Conservation (phyloP, 2,888 invertebrate genomes). For the Oeneis ivallda region DNA sequence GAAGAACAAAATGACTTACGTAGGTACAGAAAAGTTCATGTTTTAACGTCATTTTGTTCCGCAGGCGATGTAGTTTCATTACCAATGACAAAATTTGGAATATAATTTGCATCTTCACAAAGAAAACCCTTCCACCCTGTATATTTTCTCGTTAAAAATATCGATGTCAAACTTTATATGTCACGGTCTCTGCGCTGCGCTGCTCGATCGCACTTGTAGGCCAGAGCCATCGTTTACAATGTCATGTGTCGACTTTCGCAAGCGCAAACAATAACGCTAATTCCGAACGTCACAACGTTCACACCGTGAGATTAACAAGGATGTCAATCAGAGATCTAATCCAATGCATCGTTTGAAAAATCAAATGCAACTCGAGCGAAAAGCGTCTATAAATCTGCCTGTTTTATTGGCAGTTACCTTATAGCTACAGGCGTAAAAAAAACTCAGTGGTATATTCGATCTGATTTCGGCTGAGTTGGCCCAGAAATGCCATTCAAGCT, state of each 20-base stretch:
- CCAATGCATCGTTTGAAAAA: conserved; percentile 14
- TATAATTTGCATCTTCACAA: no score
- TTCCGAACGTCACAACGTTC: conserved; percentile 30
- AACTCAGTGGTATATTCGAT: background rate
- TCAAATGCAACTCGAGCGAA: background rate
- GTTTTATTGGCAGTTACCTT: background rate
- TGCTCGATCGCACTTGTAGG: conserved; percentile 80
- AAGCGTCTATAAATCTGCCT: background rate
- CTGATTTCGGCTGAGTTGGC: no score
- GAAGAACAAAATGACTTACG: no score
- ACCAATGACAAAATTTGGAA: no score
- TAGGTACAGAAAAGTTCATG: no score
- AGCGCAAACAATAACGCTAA: conserved; percentile 62
- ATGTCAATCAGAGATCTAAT: conserved; percentile 23
- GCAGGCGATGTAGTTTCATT: no score
- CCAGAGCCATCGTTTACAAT: conserved; percentile 76
- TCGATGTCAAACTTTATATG: conserved; percentile 75
- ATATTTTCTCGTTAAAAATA: conserved; percentile 39
- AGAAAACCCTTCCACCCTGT: background rate
- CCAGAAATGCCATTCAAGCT: no score
- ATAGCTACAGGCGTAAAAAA: background rate
- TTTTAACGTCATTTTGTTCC: no score
- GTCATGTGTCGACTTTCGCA: conserved; percentile 77
- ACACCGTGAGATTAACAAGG: conserved; percentile 27
- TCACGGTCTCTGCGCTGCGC: conserved; percentile 62